phyloP scores from a whole-genome alignment of 2,797 vertebrate species.

The Catharus ustulatus region DNA sequence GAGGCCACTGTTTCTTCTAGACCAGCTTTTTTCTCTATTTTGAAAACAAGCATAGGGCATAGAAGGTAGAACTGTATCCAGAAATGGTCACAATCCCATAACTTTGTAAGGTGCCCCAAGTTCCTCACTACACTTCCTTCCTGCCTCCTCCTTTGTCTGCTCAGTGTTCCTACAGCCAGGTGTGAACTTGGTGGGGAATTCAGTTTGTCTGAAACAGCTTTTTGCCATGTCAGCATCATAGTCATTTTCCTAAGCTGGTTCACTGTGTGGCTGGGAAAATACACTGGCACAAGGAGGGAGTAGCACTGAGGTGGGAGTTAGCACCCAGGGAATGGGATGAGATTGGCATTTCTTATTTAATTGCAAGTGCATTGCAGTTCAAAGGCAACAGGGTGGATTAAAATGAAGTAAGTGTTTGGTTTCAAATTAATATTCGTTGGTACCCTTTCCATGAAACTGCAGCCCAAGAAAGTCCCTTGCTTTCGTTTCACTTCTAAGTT shows the following conservation, averaged over 20 bases:
- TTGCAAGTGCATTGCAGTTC: background rate
- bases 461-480: background rate
- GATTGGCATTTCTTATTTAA: background rate
- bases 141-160: background rate
- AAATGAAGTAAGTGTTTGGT: background rate
- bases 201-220: background rate
- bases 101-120: background rate
- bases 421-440: background rate
- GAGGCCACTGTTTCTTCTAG: background rate
- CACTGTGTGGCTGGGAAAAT: background rate
- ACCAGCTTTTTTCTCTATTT: background rate
- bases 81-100: background rate
- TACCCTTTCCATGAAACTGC: background rate
- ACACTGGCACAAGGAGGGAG: background rate
- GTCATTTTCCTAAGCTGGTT: background rate
- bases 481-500: constrained; percentile 5
- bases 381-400: background rate
- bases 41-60: background rate
- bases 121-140: background rate
- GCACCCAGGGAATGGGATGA: background rate
- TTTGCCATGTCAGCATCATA: background rate
- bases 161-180: fast-evolving
- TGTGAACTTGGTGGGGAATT: background rate
- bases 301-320: background rate
- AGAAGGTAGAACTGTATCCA: background rate